Base-by-base conservation (phyloP, 2,888 invertebrate genomes). In the Acleris emargana region DNA sequence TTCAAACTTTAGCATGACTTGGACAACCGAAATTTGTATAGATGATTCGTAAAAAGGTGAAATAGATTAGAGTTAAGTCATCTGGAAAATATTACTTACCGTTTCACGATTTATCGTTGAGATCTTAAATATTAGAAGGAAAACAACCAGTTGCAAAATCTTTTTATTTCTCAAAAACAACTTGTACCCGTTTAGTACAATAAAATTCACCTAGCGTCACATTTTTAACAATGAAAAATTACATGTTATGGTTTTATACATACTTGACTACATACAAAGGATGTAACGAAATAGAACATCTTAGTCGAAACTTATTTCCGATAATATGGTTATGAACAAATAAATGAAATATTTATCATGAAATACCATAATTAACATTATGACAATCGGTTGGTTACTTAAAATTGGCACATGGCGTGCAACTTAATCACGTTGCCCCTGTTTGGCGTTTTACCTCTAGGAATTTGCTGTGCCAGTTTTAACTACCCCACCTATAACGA, bases 161-260 rank as follows among this genome's bases (percentile, higher is more conserved):
- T 71, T 76, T 79, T 88, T 87, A 86, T 87, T 87, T 82, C 77
- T 38, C 71, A 86, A 89, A 49, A 88, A 88, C 85, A 86, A 85
- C 81, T 73, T 80, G 84, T 84, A 87, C 84, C 80, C 73, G 72
- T 76, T 68, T 74, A 82, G 85, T 88, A 88, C 86, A 86, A 87
- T 87, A 85, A 82, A 84, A 80, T 84, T 84, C 81, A 82, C 78
- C 81, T 87, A 88, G 81, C 81, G 71, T 82, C 77, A 75, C 80
- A 60, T 81, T 72, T 28, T 79, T 81, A 87, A 86, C 84, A 86
- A 86, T 86, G 76, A 82, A 84, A 85, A 85, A 83, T 82, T 82
- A 82, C 81, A 81, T 75, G 76, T 69, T 75, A 68, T 74, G 76
- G 47, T 50, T 64, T 64, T 64, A 54, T 66, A 64, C 54, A 64